phyloP scores from a whole-genome alignment of 2,888 invertebrate genomes.

The Eustalomyia histrio region DNA sequence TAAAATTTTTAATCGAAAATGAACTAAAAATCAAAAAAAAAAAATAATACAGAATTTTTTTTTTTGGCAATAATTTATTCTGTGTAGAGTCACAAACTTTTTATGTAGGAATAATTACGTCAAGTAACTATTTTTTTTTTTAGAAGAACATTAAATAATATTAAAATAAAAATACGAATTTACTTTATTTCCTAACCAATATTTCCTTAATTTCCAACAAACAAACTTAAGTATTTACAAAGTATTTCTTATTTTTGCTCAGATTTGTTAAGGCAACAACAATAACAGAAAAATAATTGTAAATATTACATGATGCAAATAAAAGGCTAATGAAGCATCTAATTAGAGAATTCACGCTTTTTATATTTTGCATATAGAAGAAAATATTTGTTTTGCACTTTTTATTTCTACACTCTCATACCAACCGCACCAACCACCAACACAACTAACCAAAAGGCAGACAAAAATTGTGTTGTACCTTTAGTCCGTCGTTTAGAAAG shows the following conservation, averaged over 20 bases:
- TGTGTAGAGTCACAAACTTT: no score
- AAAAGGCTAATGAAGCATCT: slow-evolving; percentile 50
- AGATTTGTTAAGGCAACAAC: background rate
- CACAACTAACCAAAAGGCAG: background rate
- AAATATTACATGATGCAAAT: slow-evolving; percentile 2
- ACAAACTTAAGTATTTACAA: background rate
- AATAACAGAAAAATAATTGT: background rate
- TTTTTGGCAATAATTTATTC: no score
- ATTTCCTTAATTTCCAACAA: no score
- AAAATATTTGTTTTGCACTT: slow-evolving; percentile 33
- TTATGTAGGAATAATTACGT: no score
- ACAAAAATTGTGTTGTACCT: slow-evolving; percentile 1
- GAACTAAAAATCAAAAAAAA: no score
- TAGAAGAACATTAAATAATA: no score
- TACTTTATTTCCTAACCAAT: no score
- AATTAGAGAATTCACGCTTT: slow-evolving; percentile 56
- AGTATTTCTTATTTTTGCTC: background rate
- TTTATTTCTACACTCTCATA: slow-evolving; percentile 27
- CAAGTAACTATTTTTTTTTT: no score
- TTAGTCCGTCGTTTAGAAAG: slow-evolving; percentile 15
- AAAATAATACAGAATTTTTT: no score
- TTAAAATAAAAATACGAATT: no score
- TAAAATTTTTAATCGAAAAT: no score
- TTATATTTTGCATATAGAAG: slow-evolving; percentile 39
- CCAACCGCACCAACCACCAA: background rate